Evolutionary conservation across 2,797 vertebrate genomes (phyloP).

Genomic region (Semotilus atromaculatus): DNA sequence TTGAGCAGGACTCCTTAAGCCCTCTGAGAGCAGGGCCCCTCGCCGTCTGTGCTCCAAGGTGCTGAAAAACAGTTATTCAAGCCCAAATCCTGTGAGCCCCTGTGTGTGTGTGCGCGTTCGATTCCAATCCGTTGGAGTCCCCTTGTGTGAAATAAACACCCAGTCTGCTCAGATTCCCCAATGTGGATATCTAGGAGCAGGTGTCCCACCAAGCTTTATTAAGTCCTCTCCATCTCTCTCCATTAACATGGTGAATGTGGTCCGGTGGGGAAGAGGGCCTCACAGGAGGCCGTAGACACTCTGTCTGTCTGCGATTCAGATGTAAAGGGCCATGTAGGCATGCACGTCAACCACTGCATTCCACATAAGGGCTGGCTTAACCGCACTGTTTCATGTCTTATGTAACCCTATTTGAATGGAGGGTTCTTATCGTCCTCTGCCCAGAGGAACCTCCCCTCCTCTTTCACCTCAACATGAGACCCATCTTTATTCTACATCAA

Average conservation of each 20-base stretch:
- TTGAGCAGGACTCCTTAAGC: constrained; percentile 57
- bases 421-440: constrained; percentile 15
- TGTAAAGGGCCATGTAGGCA: constrained; percentile 34
- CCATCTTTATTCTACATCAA: constrained; percentile 12
- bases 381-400: constrained; percentile 31
- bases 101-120: constrained; percentile 21
- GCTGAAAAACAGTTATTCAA: constrained; percentile 65
- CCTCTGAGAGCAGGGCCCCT: constrained; percentile 59
- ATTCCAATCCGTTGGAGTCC: constrained; percentile 54
- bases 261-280: constrained; percentile 48
- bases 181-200: constrained; percentile 60
- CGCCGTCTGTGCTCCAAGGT: constrained; percentile 57
- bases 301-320: constrained; percentile 55
- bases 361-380: constrained; percentile 39
- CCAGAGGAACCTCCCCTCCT: background rate
- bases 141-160: constrained; percentile 62
- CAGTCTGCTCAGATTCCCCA: constrained; percentile 55
- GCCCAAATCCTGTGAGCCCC: constrained; percentile 55
- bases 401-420: constrained; percentile 35
- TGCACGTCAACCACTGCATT: constrained; percentile 28
- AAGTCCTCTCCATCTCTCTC: constrained; percentile 55
- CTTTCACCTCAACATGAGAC: constrained; percentile 38
- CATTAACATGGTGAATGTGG: constrained; percentile 52
- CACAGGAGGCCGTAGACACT: constrained; percentile 46
- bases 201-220: constrained; percentile 63